Evolutionary conservation across 1,140 invertebrate genomes (phyloP).

Genomic region (Scaptodrosophila lebanonensis): DNA sequence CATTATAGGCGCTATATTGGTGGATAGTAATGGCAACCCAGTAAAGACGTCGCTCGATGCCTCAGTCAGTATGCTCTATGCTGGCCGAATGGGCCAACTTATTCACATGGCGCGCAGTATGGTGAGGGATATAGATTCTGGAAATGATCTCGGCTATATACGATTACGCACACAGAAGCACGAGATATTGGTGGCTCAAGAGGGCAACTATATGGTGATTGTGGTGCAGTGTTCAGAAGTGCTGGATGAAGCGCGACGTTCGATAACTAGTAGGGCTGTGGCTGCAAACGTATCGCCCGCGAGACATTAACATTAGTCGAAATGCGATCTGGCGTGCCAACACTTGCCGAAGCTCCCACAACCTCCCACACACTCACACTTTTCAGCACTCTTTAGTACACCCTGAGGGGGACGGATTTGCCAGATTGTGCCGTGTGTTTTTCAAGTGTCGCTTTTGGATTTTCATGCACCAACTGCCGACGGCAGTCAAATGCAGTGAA

Average conservation of each 20-base stretch:
- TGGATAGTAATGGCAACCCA: constrained; percentile 5
- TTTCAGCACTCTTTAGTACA: too few relatives aligned
- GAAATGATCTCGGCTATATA: constrained; percentile 23
- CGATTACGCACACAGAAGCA: constrained; percentile 22
- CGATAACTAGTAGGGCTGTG: background rate
- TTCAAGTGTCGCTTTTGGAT: too few relatives aligned
- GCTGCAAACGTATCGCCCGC: too few relatives aligned
- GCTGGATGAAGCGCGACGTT: constrained; percentile 16
- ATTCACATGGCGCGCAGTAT: constrained; percentile 13
- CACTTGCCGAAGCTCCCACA: too few relatives aligned
- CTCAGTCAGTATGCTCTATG: background rate
- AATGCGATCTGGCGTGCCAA: too few relatives aligned
- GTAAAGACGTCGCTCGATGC: constrained; percentile 16
- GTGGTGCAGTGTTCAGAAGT: constrained; percentile 10
- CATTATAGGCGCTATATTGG: constrained; percentile 23
- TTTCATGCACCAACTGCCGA: too few relatives aligned
- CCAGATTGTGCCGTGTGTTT: too few relatives aligned
- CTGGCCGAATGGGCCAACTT: constrained; percentile 5
- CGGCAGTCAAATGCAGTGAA: too few relatives aligned
- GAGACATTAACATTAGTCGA: too few relatives aligned
- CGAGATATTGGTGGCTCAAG: constrained; percentile 33
- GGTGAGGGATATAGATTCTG: constrained; percentile 19
- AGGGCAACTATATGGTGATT: constrained; percentile 34
- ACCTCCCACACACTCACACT: too few relatives aligned
- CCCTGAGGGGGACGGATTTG: too few relatives aligned